Base-by-base conservation (phyloP, 2,797 vertebrate species). In the Myotis planiceps region DNA sequence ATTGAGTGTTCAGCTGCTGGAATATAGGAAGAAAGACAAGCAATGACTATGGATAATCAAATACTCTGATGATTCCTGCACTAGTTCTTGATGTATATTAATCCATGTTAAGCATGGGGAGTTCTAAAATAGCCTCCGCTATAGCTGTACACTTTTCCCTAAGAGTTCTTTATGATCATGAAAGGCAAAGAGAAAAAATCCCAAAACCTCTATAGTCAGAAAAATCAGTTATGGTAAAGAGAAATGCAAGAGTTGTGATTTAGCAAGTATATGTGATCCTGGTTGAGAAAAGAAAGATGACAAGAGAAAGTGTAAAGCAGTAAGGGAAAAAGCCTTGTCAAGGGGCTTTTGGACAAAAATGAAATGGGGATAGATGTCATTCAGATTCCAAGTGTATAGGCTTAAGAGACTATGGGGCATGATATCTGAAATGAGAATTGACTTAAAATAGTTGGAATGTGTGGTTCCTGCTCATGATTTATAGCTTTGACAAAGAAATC, bases 361-460 rank as follows among this genome's bases (percentile, higher is more conserved):
- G 27, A 39, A 63, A 13, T 13, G 2, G 9, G 4, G 3, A 8
- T 15, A 37, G 13, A 15, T 85, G 65, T 14, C 3, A 90, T 90
- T 39, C 32, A 42, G 72, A 29, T 25, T 68, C 29, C 15, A 68
- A 63, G 23, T 79, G 7, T 39, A 27, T 81, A 53, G 23, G 10
- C 32, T 60, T 58, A 72, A 45, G 19, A 69, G 49, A 75, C 34
- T 60, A 69, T 15, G 16, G 39, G 3, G 7, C 5, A 49, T 19
- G 39, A 13, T 76, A 72, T 51, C 51, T 89, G 47, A 93, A 87
- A 45, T 58, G 88, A 95, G n/a, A 95, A 76, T 63, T 90, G 65
- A 55, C n/a, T 47, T 45, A 90, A 95, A 82, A 42, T 4, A 9
- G 42, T 58, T 85, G 68, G 37, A 8, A 81, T 66, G 34, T 79